These are phyloP conservation scores for Bombus pyrosoma DNA, from an alignment of 1,140 invertebrate genomes.

Conservation along the genomic window DNA sequence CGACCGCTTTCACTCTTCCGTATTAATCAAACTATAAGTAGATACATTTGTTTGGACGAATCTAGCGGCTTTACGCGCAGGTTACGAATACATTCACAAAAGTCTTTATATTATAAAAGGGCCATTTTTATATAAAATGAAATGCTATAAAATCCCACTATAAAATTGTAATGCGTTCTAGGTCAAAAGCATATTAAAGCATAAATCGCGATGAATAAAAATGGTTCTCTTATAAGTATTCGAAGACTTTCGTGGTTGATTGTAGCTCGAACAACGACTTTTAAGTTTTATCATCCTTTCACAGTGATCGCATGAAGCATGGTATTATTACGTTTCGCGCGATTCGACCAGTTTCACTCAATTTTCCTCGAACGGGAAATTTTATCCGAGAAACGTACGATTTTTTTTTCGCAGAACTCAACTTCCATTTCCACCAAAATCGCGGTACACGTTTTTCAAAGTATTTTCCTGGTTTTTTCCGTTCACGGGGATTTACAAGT, in stretches of 20 bases:
- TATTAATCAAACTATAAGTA: slow-evolving; percentile 49
- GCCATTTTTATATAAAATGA: neutral
- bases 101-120: neutral
- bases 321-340: neutral
- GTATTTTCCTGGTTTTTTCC: slow-evolving; percentile 5
- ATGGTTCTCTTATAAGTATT: no score
- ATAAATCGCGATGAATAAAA: no score
- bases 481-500: slow-evolving; percentile 14
- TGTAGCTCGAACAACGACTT: neutral
- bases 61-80: no score
- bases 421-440: slow-evolving; percentile 13
- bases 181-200: no score
- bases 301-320: neutral
- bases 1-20: neutral
- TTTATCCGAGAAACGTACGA: no score
- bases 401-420: slow-evolving; percentile 15
- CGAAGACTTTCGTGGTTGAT: neutral
- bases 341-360: neutral
- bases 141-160: neutral
- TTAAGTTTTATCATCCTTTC: neutral
- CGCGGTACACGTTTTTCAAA: slow-evolving; percentile 5
- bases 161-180: no score
- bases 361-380: neutral
- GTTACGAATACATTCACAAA: no score
- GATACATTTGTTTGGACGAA: slow-evolving; percentile 26